phyloP scores from a whole-genome alignment of 2,113 vertebrate species.

The Theristicus caerulescens region DNA sequence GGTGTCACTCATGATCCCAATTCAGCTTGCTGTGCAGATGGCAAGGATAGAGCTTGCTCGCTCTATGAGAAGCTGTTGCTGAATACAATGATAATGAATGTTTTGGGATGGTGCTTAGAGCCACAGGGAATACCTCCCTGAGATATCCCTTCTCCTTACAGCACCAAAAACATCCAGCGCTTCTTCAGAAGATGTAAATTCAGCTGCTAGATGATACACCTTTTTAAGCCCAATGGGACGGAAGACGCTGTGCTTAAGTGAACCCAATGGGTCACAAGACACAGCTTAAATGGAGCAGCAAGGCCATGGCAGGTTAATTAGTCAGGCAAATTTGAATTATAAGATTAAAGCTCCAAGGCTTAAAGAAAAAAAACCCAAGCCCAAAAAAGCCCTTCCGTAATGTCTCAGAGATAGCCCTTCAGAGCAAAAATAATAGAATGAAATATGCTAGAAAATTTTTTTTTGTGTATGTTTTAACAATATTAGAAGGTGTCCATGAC shows the following conservation, averaged over 20 bases:
- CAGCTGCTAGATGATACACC: background rate
- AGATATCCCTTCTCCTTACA: background rate
- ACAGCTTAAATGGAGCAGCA: background rate
- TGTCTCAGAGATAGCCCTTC: background rate
- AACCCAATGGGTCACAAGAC: background rate
- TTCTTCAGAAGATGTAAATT: background rate
- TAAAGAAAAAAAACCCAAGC: background rate
- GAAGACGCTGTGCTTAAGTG: background rate
- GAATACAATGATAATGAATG: background rate
- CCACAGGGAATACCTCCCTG: background rate
- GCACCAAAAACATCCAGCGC: background rate
- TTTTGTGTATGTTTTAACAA: background rate
- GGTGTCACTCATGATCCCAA: background rate
- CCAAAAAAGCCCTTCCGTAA: background rate
- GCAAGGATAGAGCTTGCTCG: background rate
- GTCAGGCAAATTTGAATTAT: background rate
- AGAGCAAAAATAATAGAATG: background rate
- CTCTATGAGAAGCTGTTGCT: background rate
- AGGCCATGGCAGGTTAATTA: background rate
- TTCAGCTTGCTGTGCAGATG: background rate
- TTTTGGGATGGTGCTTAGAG: background rate
- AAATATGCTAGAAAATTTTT: background rate
- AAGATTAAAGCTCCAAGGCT: background rate
- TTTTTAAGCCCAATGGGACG: background rate
- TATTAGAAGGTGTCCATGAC: background rate